Evolutionary conservation across 2,113 vertebrate species (phyloP).

Genomic region (Dasypus novemcinctus): DNA sequence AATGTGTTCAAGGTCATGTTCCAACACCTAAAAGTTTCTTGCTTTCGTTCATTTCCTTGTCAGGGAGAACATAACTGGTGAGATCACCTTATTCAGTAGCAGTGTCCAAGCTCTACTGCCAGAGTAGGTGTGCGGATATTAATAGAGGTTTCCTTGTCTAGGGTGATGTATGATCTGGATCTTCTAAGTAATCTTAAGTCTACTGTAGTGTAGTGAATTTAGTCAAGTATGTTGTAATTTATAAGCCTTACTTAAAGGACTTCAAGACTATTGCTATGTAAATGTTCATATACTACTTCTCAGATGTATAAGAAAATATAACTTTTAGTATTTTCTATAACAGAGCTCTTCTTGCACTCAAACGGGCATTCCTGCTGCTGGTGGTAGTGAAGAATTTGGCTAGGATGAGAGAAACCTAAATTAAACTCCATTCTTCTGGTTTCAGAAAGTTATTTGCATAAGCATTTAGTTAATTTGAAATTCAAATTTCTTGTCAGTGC

Average conservation of each 20-base stretch:
- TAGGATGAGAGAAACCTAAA: background rate
- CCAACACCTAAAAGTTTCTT: background rate
- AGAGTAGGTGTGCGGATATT: background rate
- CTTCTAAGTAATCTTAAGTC: background rate
- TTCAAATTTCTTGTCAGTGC: background rate
- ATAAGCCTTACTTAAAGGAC: background rate
- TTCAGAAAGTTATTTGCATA: background rate
- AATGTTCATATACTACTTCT: background rate
- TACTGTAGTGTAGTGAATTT: background rate
- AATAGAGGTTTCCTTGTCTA: slow-evolving; percentile 4
- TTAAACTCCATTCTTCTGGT: background rate
- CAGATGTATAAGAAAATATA: background rate
- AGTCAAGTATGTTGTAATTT: background rate
- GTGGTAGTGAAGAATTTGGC: background rate
- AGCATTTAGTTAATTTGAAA: background rate
- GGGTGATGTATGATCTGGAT: background rate
- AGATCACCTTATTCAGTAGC: background rate
- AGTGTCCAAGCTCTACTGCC: background rate
- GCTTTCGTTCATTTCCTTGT: background rate
- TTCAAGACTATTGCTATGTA: background rate
- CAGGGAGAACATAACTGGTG: background rate
- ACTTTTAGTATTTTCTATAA: background rate
- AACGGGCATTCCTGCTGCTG: background rate
- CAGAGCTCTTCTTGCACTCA: background rate
- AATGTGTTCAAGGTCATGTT: background rate